These are phyloP conservation scores for Liposcelis brunnea DNA, from an alignment of 2,888 invertebrate genomes.

Conservation along the genomic window DNA sequence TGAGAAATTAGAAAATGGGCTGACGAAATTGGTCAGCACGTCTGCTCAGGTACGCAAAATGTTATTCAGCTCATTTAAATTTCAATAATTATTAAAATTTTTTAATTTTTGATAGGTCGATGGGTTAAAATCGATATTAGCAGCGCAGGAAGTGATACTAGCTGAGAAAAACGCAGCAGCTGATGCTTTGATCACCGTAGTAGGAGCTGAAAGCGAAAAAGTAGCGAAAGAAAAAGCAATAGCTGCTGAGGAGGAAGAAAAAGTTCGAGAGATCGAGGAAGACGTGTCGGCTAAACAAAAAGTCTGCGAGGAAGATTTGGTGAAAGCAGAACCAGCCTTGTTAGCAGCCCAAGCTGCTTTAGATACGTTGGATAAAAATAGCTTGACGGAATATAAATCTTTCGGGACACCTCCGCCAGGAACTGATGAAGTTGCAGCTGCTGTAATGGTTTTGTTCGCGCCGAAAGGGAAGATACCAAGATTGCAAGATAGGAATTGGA, in stretches of 20 bases:
- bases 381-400: conserved; percentile 84
- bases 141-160: conserved; percentile 63
- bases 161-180: conserved; percentile 80
- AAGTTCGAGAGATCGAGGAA: conserved; percentile 76
- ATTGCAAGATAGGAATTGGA: conserved; percentile 67
- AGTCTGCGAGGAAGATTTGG: conserved; percentile 75
- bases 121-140: conserved; percentile 57
- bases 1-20: conserved; percentile 63
- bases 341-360: conserved; percentile 78
- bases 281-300: conserved; percentile 70
- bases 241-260: conserved; percentile 72
- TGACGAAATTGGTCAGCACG: conserved; percentile 72
- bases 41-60: conserved; percentile 62
- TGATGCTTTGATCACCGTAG: conserved; percentile 68
- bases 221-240: conserved; percentile 73
- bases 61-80: neutral
- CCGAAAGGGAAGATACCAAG: conserved; percentile 72
- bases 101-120: conserved; percentile 38
- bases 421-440: conserved; percentile 71
- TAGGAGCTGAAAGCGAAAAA: conserved; percentile 78
- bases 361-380: conserved; percentile 82
- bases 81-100: neutral
- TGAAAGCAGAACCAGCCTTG: conserved; percentile 80
- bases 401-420: conserved; percentile 83
- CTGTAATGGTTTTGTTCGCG: conserved; percentile 73